A percentile compares a stretch with the other conserved stretches of the same genome.
phyloP scores from a whole-genome alignment of 1,140 invertebrate genomes.

The Drosophila orosa region DNA sequence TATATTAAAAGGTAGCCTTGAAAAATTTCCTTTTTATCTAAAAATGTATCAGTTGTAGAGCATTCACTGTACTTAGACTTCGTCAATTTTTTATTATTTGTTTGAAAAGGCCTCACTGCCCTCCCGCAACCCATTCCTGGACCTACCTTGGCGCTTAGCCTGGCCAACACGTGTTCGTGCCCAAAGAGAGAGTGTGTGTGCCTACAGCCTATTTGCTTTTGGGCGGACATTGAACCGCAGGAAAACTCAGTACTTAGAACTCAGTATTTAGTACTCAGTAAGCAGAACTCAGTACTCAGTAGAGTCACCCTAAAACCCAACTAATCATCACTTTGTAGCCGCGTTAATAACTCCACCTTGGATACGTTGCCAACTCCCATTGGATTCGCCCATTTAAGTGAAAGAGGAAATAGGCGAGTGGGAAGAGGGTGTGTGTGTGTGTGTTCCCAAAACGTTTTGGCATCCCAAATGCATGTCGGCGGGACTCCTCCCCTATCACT shows the following conservation, averaged over 20 bases:
- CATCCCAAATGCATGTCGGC: slow-evolving; percentile 69
- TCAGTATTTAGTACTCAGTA: background rate
- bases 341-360: slow-evolving; percentile 72
- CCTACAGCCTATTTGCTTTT: slow-evolving; percentile 68
- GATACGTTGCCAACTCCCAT: slow-evolving; percentile 16
- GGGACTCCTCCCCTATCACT: slow-evolving; percentile 44
- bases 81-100: slow-evolving; percentile 33
- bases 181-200: slow-evolving; percentile 19
- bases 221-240: slow-evolving; percentile 74
- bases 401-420: slow-evolving; percentile 7
- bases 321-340: slow-evolving; percentile 78
- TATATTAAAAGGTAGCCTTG: background rate
- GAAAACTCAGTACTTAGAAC: background rate
- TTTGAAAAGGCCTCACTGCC: slow-evolving; percentile 46
- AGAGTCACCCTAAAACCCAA: slow-evolving; percentile 27
- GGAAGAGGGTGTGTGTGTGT: slow-evolving; percentile 16
- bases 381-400: slow-evolving; percentile 58
- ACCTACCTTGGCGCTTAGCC: slow-evolving; percentile 62
- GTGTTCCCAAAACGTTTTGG: slow-evolving; percentile 80
- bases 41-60: background rate
- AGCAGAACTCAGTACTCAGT: background rate
- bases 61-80: slow-evolving; percentile 17
- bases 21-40: background rate
- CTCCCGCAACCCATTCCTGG: slow-evolving; percentile 43
- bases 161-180: slow-evolving; percentile 14